These are phyloP conservation scores for Gobio occitaniae DNA, from an alignment of 2,797 vertebrate species.

Conservation along the genomic window DNA sequence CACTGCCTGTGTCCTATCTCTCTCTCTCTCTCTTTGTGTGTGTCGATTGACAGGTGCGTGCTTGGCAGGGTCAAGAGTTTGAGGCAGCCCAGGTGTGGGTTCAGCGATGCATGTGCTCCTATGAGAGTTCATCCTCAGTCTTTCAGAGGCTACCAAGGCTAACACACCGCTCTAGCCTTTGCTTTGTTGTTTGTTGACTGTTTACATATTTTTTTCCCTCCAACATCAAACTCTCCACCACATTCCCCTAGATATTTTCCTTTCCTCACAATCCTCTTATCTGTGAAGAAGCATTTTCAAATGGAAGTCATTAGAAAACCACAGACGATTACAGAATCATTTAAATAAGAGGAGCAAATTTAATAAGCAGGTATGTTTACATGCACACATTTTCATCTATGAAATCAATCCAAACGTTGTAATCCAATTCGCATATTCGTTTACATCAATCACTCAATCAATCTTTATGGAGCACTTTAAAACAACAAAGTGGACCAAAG, in stretches of 20 bases:
- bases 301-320: neutral
- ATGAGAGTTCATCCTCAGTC: constrained; percentile 17
- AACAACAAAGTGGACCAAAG: too few relatives aligned
- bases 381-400: neutral
- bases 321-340: neutral
- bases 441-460: neutral
- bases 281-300: neutral
- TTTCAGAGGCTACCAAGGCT: constrained; percentile 16
- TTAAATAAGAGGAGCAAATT: neutral
- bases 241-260: neutral
- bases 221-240: constrained; percentile 4
- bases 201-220: neutral
- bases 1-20: constrained; percentile 3
- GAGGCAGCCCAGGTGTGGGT: constrained; percentile 51
- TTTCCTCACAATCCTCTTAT: neutral
- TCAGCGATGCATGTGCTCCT: constrained; percentile 39
- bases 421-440: neutral
- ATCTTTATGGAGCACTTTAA: too few relatives aligned
- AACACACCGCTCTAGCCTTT: neutral
- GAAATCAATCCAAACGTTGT: neutral
- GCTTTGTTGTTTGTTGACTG: constrained; percentile 24
- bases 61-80: constrained; percentile 45
- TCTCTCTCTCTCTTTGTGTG: constrained; percentile 11
- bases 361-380: neutral
- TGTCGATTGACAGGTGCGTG: constrained; percentile 35